These are phyloP conservation scores for Menidia beryllina DNA, from an alignment of 2,113 vertebrate species.

Conservation along the genomic window DNA sequence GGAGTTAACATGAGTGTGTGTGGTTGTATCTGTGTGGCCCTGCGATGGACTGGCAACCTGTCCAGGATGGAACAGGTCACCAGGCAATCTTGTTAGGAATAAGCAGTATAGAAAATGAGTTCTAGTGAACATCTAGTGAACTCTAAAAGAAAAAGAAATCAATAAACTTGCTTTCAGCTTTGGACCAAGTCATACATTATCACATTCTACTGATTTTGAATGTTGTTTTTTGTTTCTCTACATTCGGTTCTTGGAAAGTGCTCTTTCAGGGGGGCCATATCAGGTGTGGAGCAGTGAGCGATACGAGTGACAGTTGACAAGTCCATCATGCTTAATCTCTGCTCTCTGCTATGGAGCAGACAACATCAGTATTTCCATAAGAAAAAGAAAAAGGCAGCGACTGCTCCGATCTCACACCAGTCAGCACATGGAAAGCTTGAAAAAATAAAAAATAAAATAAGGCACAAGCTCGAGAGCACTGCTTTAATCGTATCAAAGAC, in stretches of 20 bases:
- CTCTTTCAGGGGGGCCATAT: constrained; percentile 71
- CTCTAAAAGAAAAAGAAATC: no score
- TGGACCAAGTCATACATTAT: no score
- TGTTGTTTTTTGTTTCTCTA: constrained; percentile 40
- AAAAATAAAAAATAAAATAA: constrained; percentile 16
- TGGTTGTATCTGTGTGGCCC: no score
- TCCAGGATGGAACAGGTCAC: no score
- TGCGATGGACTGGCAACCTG: no score
- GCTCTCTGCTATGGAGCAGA: constrained; percentile 57
- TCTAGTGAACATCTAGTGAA: no score
- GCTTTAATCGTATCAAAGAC: constrained; percentile 78
- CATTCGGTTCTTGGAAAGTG: constrained; percentile 40
- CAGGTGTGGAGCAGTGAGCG: constrained; percentile 56
- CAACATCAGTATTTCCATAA: constrained; percentile 58
- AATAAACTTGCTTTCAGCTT: no score
- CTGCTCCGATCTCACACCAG: constrained; percentile 59
- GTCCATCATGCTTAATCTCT: constrained; percentile 75
- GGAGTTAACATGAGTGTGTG: no score
- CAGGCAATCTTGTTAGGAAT: no score
- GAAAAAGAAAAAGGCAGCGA: constrained; percentile 48
- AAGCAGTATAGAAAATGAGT: no score
- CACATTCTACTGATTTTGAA: no score
- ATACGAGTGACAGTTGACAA: constrained; percentile 73
- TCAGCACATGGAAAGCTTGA: constrained; percentile 13
- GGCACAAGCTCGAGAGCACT: constrained; percentile 27